phyloP scores from a whole-genome alignment of 1,140 invertebrate genomes.

The Apolygus lucorum region DNA sequence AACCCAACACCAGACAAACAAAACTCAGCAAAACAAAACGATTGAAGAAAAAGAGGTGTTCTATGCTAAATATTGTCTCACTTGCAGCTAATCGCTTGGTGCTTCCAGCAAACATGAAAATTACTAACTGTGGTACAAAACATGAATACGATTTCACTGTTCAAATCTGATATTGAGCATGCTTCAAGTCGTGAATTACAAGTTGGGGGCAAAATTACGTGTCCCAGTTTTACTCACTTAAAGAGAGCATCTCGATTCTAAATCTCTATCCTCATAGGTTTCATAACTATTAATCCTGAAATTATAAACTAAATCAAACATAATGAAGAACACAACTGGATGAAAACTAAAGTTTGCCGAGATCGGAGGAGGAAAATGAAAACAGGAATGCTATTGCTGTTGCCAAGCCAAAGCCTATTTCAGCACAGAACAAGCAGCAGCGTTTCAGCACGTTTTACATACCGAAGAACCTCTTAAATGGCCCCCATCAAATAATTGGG shows the following conservation, averaged over 20 bases:
- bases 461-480: conserved; percentile 9
- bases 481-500: background rate
- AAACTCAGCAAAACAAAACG: too few relatives aligned
- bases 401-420: background rate
- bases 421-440: background rate
- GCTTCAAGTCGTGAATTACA: background rate
- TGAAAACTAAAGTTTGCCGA: background rate
- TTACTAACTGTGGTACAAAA: too few relatives aligned
- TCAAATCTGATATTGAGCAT: too few relatives aligned
- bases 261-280: conserved; percentile 1
- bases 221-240: background rate
- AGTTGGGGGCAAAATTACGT: background rate
- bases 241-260: background rate
- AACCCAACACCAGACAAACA: too few relatives aligned
- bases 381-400: background rate
- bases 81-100: background rate
- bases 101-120: background rate
- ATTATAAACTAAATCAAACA: conserved; percentile 13
- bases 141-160: too few relatives aligned
- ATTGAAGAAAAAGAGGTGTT: background rate
- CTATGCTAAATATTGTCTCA: background rate
- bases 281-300: conserved; percentile 22
- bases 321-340: background rate
- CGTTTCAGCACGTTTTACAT: conserved; percentile 1
- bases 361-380: background rate